phyloP scores from a whole-genome alignment of 2,797 vertebrate genomes.

The Pampus argenteus region DNA sequence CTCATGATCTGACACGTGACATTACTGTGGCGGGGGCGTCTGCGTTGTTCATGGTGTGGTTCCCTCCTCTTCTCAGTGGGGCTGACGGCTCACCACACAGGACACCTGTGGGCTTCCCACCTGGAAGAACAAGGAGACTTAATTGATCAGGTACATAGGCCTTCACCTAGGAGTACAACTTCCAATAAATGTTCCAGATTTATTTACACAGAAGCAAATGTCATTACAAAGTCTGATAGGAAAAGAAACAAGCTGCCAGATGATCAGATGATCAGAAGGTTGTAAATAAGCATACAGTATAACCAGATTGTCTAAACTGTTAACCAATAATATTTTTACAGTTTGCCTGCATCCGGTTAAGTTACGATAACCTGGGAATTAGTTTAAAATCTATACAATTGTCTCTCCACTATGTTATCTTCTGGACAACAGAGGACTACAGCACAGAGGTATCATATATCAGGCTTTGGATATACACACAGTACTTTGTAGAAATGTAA shows the following conservation, averaged over 20 bases:
- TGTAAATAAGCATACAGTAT: too few species aligned
- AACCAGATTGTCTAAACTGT: too few species aligned
- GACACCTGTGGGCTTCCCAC: conserved; percentile 86
- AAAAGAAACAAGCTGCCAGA: too few species aligned
- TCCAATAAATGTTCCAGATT: not conserved
- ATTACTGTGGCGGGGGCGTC: conserved; percentile 72
- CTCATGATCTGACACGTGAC: conserved; percentile 26
- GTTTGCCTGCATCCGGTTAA: not conserved
- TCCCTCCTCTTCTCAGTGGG: conserved; percentile 83
- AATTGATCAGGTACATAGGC: not conserved
- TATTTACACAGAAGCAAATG: not conserved
- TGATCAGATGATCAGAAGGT: too few species aligned
- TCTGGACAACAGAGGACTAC: too few species aligned
- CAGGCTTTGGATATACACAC: too few species aligned
- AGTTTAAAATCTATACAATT: too few species aligned
- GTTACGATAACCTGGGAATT: not conserved
- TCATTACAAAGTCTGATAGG: not conserved
- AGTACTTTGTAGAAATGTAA: too few species aligned
- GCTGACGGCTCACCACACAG: conserved; percentile 85
- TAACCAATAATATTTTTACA: too few species aligned
- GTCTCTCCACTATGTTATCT: too few species aligned
- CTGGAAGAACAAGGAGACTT: conserved; percentile 58
- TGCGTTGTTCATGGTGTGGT: conserved; percentile 64
- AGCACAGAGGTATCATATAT: too few species aligned
- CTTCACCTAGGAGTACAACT: not conserved